Conservation (phyloP, 1,140 invertebrate genomes). For the Oreohelix idahoensis region DNA sequence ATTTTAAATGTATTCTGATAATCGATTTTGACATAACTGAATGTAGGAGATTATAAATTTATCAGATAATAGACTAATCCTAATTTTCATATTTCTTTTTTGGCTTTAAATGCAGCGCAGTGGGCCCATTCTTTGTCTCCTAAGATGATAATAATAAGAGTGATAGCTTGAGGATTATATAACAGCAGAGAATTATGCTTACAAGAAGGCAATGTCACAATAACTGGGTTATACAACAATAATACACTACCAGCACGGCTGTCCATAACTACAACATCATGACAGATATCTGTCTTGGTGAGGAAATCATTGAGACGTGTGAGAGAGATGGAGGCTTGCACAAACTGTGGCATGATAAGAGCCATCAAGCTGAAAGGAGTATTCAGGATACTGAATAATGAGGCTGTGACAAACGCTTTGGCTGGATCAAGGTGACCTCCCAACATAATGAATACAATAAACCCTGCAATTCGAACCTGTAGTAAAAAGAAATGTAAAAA, state of each 20-base stretch:
- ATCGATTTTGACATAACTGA: no score
- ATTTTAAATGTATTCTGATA: no score
- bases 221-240: no score
- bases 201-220: no score
- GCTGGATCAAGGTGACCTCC: conserved; percentile 16
- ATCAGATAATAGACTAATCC: no score
- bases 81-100: no score
- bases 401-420: not conserved
- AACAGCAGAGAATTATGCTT: no score
- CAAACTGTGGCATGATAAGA: not conserved
- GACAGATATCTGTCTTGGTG: not conserved
- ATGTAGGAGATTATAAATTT: no score
- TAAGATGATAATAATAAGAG: no score
- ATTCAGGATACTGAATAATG: not conserved
- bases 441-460: not conserved
- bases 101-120: no score
- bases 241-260: not conserved
- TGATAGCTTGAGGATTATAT: no score
- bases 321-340: not conserved
- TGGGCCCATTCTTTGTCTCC: no score
- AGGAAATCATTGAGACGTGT: conserved; percentile 2
- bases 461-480: not conserved
- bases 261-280: conserved; percentile 1
- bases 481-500: not conserved
- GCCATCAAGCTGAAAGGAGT: conserved; percentile 2